Evolutionary conservation across 2,888 invertebrate genomes (phyloP), one percentile per base, ranked within the genome.

Genomic region (Clitarchus hookeri): DNA sequence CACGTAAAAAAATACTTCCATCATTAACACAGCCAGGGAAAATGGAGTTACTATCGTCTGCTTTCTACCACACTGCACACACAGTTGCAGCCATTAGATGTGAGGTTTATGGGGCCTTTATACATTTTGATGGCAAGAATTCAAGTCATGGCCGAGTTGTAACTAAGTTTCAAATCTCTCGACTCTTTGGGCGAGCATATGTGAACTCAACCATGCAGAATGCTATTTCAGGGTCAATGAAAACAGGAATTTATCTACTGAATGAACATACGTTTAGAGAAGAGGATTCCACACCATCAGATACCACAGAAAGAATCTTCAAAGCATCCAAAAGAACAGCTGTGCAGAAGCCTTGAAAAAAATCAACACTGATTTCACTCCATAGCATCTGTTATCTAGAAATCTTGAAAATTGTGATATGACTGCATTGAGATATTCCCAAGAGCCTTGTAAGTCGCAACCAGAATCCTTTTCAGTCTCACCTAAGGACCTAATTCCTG

Each of bases 1-100:
- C 88, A 88, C 85, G 88, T 84, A 6, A 6, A 87, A n/a, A 87
- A 83, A 89, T 53, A 65, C 86, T 13, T 36, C 26, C 6, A 44
- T 85, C 48, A 87, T 85, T 65, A 36, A 84, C 19, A 19, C 79
- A 36, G 87, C 86, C 12, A 65, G 86, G 9, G 79, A 87, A 44
- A 85, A 86, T 6, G 53, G 48, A 8, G n/a, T 65, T 16, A 77
- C 36, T 36, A 36, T 87, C 9, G 53, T 87, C 16, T 87, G 84
- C n/a, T 79, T 84, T n/a, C 84, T 86, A 0, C 84, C 87, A 65
- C 86, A 86, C 36, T 86, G 85, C 44, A 85, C 53, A 6, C 85
- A 87, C 23, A 84, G 53, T 26, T 87, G 78, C 86, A 87, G 48
- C 87, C 86, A 26, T 54, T 86, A 26, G 85, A 87, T 48, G 85